phyloP scores from a whole-genome alignment of 1,140 invertebrate species.

The Thaumetopoea pityocampa region DNA sequence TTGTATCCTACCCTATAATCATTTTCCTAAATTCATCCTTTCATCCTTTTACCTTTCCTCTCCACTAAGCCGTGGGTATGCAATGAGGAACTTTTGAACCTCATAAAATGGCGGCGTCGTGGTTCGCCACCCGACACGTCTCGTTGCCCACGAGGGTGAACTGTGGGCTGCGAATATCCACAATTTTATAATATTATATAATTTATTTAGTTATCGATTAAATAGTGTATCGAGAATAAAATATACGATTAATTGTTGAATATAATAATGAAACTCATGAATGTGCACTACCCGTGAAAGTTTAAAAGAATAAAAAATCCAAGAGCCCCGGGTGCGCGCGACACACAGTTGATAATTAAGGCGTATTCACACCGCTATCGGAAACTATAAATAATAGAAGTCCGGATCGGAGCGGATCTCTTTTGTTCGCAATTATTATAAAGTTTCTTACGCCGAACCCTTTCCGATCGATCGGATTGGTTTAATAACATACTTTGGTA shows the following conservation, averaged over 20 bases:
- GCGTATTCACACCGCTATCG: constrained; percentile 67
- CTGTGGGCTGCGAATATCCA: no score
- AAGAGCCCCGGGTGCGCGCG: constrained; percentile 62
- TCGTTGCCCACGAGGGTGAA: no score
- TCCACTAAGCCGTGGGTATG: no score
- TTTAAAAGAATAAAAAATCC: constrained; percentile 45
- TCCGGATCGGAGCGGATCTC: constrained; percentile 67
- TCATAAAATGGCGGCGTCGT: no score
- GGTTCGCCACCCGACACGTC: no score
- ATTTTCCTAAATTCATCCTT: no score
- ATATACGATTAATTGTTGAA: constrained; percentile 9
- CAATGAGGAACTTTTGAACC: no score
- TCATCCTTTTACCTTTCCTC: no score
- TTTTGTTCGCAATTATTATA: constrained; percentile 65
- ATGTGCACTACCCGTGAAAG: constrained; percentile 53
- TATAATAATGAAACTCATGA: constrained; percentile 34
- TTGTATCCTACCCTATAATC: no score
- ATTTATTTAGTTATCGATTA: no score
- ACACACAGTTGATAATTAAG: constrained; percentile 68
- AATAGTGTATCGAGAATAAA: no score
- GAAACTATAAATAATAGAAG: constrained; percentile 73
- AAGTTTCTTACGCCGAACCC: constrained; percentile 53
- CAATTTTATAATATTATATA: no score
- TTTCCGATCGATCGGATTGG: constrained; percentile 62
- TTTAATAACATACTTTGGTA: constrained; percentile 63